These are phyloP conservation scores for Amphiduros pacificus DNA, from an alignment of 2,888 invertebrate genomes.

Conservation along the genomic window DNA sequence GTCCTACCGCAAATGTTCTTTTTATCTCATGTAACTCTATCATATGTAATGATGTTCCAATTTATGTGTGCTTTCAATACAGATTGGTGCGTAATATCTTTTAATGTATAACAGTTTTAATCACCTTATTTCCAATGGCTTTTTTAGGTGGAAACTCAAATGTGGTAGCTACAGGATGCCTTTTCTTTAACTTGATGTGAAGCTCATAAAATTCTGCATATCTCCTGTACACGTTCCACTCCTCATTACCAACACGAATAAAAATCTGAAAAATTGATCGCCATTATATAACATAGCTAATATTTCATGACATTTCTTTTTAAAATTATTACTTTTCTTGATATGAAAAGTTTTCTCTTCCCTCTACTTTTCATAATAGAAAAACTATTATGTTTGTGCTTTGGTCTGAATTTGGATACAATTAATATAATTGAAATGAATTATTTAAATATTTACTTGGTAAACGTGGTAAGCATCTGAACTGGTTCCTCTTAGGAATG, in stretches of 20 bases:
- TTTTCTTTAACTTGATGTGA: conserved; percentile 81
- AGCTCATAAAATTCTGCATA: conserved; percentile 90
- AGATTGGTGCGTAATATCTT: no score
- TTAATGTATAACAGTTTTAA: background rate
- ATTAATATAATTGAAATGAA: background rate
- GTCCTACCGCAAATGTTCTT: no score
- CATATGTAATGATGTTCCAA: background rate
- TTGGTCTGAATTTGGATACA: background rate
- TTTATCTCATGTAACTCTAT: background rate
- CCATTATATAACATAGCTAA: background rate
- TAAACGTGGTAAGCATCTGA: conserved; percentile 86
- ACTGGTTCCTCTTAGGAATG: conserved; percentile 73
- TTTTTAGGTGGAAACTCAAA: conserved; percentile 86
- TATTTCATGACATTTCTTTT: background rate
- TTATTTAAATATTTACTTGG: conserved; percentile 68
- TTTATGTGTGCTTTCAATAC: no score
- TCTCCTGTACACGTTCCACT: conserved; percentile 94
- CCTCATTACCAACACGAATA: conserved; percentile 80
- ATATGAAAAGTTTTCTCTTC: background rate
- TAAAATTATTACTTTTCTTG: no score
- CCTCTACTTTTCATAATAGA: background rate
- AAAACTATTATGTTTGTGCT: background rate
- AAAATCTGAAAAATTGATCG: conserved; percentile 68
- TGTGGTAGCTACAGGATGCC: conserved; percentile 75
- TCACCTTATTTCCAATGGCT: conserved; percentile 86